phyloP scores from a whole-genome alignment of 2,888 invertebrate species.

The Acanthoscelides obtectus region DNA sequence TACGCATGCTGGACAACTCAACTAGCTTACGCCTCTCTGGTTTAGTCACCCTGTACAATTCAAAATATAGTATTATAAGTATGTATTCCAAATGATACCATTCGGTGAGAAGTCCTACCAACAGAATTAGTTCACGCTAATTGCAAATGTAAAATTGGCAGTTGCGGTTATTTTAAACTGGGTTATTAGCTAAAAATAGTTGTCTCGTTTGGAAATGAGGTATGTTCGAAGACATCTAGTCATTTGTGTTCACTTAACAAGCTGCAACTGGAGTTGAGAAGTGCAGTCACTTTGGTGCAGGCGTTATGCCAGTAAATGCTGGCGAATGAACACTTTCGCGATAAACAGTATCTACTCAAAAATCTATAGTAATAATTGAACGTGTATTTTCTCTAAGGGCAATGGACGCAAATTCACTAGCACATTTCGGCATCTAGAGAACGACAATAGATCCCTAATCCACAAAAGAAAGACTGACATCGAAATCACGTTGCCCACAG shows the following conservation, averaged over 20 bases:
- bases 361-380: too few relatives aligned
- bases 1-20: too few relatives aligned
- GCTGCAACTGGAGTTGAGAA: not conserved
- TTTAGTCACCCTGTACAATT: too few relatives aligned
- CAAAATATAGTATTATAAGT: too few relatives aligned
- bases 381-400: too few relatives aligned
- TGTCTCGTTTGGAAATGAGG: not conserved
- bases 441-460: too few relatives aligned
- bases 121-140: constrained; percentile 7
- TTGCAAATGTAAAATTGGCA: constrained; percentile 9
- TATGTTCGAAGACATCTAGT: not conserved
- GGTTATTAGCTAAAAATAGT: constrained; percentile 10
- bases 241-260: not conserved
- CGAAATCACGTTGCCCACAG: too few relatives aligned
- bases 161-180: constrained; percentile 9
- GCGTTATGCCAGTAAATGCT: not conserved
- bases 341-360: too few relatives aligned
- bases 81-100: not conserved
- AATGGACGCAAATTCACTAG: too few relatives aligned
- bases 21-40: too few relatives aligned
- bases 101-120: not conserved
- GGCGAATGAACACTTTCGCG: not conserved
- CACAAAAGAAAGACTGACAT: too few relatives aligned
- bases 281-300: not conserved
- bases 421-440: too few relatives aligned